Conservation (phyloP, 2,888 invertebrate genomes). For the Agapetus fuscipes region DNA sequence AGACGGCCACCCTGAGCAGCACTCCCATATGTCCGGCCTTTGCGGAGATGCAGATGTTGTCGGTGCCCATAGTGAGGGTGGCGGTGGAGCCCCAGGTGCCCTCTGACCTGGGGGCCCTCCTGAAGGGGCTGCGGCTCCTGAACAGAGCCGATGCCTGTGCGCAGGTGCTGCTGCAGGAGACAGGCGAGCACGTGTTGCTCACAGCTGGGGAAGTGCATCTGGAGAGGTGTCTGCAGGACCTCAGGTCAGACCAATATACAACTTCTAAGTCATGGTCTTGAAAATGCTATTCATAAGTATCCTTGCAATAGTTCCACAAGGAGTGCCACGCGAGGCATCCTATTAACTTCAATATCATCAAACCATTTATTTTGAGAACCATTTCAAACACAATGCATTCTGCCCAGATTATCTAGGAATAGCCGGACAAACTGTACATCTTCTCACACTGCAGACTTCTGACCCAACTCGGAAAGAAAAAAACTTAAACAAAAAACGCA, state of each 20-base stretch:
- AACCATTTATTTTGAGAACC: too few relatives aligned
- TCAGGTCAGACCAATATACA: constrained; percentile 56
- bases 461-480: too few relatives aligned
- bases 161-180: constrained; percentile 79
- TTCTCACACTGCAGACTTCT: too few relatives aligned
- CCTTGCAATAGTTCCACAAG: too few relatives aligned
- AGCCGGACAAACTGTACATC: too few relatives aligned
- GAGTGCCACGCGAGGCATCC: too few relatives aligned
- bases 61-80: constrained; percentile 86
- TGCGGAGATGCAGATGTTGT: constrained; percentile 64
- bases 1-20: constrained; percentile 82
- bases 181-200: constrained; percentile 89
- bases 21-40: constrained; percentile 79
- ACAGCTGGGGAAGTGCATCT: constrained; percentile 97
- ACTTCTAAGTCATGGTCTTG: constrained; percentile 31
- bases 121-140: constrained; percentile 70
- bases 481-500: too few relatives aligned
- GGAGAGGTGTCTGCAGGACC: constrained; percentile 89
- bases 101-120: constrained; percentile 63
- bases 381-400: too few relatives aligned
- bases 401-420: too few relatives aligned
- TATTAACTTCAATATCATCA: too few relatives aligned
- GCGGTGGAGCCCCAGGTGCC: constrained; percentile 83
- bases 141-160: constrained; percentile 95
- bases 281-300: too few relatives aligned